Base-by-base conservation (phyloP, 2,888 invertebrate genomes). In the Hartigia nigra region DNA sequence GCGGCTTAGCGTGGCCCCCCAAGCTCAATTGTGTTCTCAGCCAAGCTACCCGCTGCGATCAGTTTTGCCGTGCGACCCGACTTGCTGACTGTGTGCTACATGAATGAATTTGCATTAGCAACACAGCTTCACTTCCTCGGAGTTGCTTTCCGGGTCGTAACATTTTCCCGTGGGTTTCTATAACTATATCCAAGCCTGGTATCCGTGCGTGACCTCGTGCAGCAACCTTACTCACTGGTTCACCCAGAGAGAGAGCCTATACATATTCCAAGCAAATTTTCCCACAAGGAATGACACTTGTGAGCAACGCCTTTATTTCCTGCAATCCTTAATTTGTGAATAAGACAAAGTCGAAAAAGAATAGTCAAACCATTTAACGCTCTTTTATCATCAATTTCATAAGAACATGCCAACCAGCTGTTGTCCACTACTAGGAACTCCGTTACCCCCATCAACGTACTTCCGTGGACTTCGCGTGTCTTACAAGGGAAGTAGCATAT, bases 81-180 rank as follows among this genome's bases (percentile, higher is more conserved):
- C 79, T 82, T 80, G 81, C 82, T 80, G 55, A 14, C 31, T 34
- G 70, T 78, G 34, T 74, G 36, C 70, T 77, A 70, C 84, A 82
- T 83, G 86, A 85, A 86, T 86, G 88, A 87, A 90, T 90, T 90
- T 88, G 87, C 90, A 90, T 89, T 86, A 86, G 86, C 80, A 69
- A 34, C 35, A 69, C 84, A 84, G 84, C 82, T 79, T 81, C 84
- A 83, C 81, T 82, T 86, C 84, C 84, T 84, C 77, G 81, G 80
- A 82, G 83, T 79, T 85, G 85, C 86, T 87, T 86, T 88, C 87
- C 88, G 85, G 84, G 86, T 87, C 87, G 82, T 86, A 84, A 83
- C 84, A 84, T 85, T 87, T 87, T 89, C 87, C 88, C 86, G 86
- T 84, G 81, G 87, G 86, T 87, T 86, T 32, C 72, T 31, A 31